These are phyloP conservation scores for Orthosia cruda DNA, from an alignment of 2,888 invertebrate species.

Conservation along the genomic window DNA sequence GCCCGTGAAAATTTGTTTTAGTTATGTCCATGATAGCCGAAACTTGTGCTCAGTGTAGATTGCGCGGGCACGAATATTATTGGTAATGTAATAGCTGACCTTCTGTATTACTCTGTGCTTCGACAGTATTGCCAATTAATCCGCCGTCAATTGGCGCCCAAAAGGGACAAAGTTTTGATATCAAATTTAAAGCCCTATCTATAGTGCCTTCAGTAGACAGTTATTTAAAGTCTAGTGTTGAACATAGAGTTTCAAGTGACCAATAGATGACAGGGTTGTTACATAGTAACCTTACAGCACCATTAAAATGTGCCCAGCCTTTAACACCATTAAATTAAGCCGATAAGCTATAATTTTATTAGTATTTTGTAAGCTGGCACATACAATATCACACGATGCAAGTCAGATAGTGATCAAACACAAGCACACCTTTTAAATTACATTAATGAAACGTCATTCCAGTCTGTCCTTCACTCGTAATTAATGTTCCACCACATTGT, in stretches of 20 bases:
- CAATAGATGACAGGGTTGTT: no score
- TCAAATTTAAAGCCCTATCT: background rate
- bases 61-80: no score
- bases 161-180: background rate
- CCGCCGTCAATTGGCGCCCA: conserved; percentile 1
- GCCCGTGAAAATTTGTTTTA: no score
- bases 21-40: no score
- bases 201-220: background rate
- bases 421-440: conserved; percentile 8
- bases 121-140: background rate
- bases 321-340: no score
- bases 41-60: no score
- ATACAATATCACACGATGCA: background rate
- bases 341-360: no score
- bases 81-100: no score
- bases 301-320: no score
- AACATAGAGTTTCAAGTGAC: background rate
- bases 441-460: conserved; percentile 8
- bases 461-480: conserved; percentile 13
- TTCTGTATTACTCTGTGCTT: background rate
- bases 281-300: background rate
- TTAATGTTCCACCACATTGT: conserved; percentile 19
- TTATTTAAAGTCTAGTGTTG: background rate
- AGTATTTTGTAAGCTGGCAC: no score
- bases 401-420: background rate